Percentiles rank a stretch among this genome's conserved stretches.
These are phyloP conservation scores for Etheostoma perlongum DNA, from an alignment of 2,797 vertebrate species.

Conservation along the genomic window DNA sequence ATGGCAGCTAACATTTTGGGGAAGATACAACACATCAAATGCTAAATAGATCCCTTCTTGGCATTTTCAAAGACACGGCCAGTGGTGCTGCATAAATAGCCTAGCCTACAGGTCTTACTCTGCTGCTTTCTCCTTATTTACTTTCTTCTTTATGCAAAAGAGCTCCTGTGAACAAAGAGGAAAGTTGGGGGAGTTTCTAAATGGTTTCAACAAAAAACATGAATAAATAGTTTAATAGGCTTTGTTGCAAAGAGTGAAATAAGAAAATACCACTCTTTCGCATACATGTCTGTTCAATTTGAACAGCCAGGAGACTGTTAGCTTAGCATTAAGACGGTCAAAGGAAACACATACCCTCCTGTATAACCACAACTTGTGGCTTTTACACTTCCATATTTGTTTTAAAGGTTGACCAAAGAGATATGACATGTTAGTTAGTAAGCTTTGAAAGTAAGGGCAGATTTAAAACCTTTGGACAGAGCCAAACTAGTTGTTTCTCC, in stretches of 20 bases:
- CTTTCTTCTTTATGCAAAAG: neutral
- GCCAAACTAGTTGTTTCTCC: neutral
- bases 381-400: neutral
- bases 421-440: neutral
- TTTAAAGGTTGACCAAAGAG: neutral
- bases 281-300: neutral
- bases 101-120: conserved; percentile 11
- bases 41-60: conserved; percentile 43
- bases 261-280: neutral
- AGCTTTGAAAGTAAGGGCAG: neutral
- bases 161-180: neutral
- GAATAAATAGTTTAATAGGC: neutral
- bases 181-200: neutral
- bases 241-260: neutral
- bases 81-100: conserved; percentile 6
- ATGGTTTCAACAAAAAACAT: neutral
- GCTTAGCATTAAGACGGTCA: neutral
- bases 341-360: neutral
- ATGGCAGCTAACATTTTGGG: conserved; percentile 25
- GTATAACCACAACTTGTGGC: neutral
- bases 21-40: conserved; percentile 50
- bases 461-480: neutral
- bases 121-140: conserved; percentile 12
- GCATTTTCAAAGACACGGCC: conserved; percentile 45
- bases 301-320: neutral